Evolutionary conservation across 1,140 invertebrate species (phyloP), one percentile per base, ranked within the genome.

Genomic region (Radopholus similis): DNA sequence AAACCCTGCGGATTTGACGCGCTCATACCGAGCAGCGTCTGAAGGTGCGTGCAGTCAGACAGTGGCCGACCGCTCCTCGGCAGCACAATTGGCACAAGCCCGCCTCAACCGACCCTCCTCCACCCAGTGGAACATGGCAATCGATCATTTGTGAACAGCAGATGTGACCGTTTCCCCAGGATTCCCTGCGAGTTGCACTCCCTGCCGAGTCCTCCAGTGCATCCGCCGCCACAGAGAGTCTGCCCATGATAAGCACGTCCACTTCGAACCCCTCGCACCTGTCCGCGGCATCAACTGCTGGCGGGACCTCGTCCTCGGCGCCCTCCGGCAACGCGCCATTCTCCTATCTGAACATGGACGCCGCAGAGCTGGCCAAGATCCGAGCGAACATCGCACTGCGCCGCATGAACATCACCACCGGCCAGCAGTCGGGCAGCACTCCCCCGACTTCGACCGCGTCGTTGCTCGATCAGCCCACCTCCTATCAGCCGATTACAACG

Each of bases 101-200:
- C 51, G 56, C n/a, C 32, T 32, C 11, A 66, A 30, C 35, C 21
- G 64, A 13, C 64, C 59, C 1, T 49, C 32, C 1, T 62, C 59
- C 32, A 34, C 59, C 1, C 35, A 62, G 4, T 62, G 59, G 59
- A 62, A 28, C 49, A 49, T 42, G 32, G 57, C 40, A 21, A 47
- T 8, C 30, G 23, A 38, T 60, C 8, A 59, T 40, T 26, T 6
- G 30, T 59, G 34, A 9, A 4, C 40, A 47, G 21, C 15, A 8
- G 18, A 42, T 28, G 4, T 59, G 26, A 11, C 30, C n/a, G 26
- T 15, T 44, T 21, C 5, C 11, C n/a, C 5, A 62, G 59, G 59
- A 62, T 32, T 62, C 59, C 18, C 40, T 62, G 21, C 59, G 59
- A 26, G 59, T 62, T 21, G 59, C 40, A 23, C 40, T 62, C n/a